A percentile compares a stretch with the other conserved stretches of the same genome.
phyloP scores from a whole-genome alignment of 1,140 invertebrate genomes.

The Lanistes nyassanus region DNA sequence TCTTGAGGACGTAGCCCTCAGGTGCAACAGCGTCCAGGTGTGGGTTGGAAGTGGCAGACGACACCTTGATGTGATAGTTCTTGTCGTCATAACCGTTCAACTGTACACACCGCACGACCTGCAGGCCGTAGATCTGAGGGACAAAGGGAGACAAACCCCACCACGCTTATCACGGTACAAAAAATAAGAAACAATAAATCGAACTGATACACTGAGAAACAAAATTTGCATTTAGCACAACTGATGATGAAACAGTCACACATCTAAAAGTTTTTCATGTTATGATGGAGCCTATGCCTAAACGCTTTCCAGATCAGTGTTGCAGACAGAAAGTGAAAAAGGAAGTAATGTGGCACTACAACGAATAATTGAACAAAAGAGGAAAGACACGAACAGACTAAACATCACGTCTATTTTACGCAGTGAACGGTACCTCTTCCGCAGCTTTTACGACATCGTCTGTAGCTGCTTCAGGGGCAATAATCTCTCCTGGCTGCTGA shows the following conservation, averaged over 20 bases:
- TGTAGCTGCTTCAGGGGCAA: slow-evolving; percentile 16
- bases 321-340: too few relatives aligned
- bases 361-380: too few relatives aligned
- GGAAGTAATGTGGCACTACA: too few relatives aligned
- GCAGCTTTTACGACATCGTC: slow-evolving; percentile 9
- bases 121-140: slow-evolving; percentile 74
- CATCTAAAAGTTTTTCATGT: neutral
- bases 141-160: neutral
- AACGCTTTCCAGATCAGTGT: too few relatives aligned
- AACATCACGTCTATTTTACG: too few relatives aligned
- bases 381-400: too few relatives aligned
- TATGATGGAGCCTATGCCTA: neutral
- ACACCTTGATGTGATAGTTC: slow-evolving; percentile 74
- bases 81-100: slow-evolving; percentile 85
- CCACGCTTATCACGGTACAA: neutral
- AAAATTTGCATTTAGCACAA: neutral
- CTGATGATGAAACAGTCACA: neutral
- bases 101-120: slow-evolving; percentile 73
- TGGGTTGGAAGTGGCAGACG: slow-evolving; percentile 40
- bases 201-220: neutral
- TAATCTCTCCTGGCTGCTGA: slow-evolving; percentile 24
- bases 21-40: slow-evolving; percentile 41
- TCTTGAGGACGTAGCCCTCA: slow-evolving; percentile 82
- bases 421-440: slow-evolving; percentile 21
- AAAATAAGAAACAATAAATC: neutral